Percentiles rank a stretch among this genome's conserved stretches.
These are phyloP conservation scores for Sebastes schlegelii DNA, from an alignment of 2,113 vertebrate genomes.

Conservation along the genomic window DNA sequence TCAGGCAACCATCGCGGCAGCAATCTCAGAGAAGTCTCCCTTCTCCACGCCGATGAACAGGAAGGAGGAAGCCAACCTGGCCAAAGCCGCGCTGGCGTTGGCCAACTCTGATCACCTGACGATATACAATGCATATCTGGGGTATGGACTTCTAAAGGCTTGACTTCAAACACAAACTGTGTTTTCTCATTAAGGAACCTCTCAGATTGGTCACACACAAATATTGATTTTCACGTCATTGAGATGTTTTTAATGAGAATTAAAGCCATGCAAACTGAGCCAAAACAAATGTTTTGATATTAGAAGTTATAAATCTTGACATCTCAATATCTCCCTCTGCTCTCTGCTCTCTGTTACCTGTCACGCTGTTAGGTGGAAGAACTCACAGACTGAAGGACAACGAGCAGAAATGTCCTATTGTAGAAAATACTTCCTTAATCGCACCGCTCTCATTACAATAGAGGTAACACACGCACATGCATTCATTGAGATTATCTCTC, in stretches of 20 bases:
- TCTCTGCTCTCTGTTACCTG: background rate
- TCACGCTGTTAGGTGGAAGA: constrained; percentile 88
- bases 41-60: constrained; percentile 95
- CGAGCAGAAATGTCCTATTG: constrained; percentile 90
- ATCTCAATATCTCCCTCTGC: background rate
- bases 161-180: background rate
- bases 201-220: background rate
- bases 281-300: background rate
- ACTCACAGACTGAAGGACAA: constrained; percentile 84
- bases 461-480: constrained; percentile 84
- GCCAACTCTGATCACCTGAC: constrained; percentile 96
- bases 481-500: background rate
- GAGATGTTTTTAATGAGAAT: background rate
- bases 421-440: constrained; percentile 92
- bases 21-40: constrained; percentile 97
- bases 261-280: background rate
- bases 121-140: constrained; percentile 93
- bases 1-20: constrained; percentile 95
- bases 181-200: background rate
- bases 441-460: constrained; percentile 92
- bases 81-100: constrained; percentile 90
- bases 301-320: background rate
- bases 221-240: background rate
- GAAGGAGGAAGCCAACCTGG: constrained; percentile 96
- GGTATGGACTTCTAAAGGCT: constrained; percentile 81